Evolutionary conservation across 2,888 invertebrate species (phyloP).

Genomic region (Belgica antarctica): DNA sequence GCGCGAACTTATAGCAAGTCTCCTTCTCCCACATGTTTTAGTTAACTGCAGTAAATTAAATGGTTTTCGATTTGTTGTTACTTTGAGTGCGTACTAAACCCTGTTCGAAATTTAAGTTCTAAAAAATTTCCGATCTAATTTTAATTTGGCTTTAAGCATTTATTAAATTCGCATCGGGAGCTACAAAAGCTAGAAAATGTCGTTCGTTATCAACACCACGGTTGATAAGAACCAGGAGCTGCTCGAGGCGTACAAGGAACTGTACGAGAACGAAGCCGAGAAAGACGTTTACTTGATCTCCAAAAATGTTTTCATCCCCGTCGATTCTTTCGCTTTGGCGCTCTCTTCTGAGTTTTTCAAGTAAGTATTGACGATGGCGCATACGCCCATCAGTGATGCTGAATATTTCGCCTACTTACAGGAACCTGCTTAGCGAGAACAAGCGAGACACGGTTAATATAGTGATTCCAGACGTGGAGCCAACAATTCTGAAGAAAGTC

Average conservation of each 20-base stretch:
- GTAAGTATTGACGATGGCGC: not conserved
- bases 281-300: slow-evolving; percentile 31
- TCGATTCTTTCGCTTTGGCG: slow-evolving; percentile 26
- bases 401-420: not conserved
- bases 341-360: not conserved
- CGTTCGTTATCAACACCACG: slow-evolving; percentile 37
- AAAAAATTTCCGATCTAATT: not conserved
- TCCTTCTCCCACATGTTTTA: slow-evolving; percentile 16
- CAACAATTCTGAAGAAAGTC: slow-evolving; percentile 51
- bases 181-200: slow-evolving; percentile 19
- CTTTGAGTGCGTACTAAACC: too few relatives aligned
- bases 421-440: not conserved
- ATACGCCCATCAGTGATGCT: not conserved
- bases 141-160: not conserved
- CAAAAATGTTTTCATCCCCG: not conserved
- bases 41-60: not conserved
- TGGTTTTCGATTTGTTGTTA: not conserved
- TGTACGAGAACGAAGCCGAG: not conserved
- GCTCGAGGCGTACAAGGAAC: slow-evolving; percentile 19
- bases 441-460: slow-evolving; percentile 46
- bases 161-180: not conserved
- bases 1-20: not conserved
- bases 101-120: not conserved
- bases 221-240: slow-evolving; percentile 38
- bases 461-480: slow-evolving; percentile 52